Percentiles rank a stretch among this genome's conserved stretches.
These are phyloP conservation scores for Grallaria varia DNA, from an alignment of 2,113 vertebrate species.

Conservation along the genomic window DNA sequence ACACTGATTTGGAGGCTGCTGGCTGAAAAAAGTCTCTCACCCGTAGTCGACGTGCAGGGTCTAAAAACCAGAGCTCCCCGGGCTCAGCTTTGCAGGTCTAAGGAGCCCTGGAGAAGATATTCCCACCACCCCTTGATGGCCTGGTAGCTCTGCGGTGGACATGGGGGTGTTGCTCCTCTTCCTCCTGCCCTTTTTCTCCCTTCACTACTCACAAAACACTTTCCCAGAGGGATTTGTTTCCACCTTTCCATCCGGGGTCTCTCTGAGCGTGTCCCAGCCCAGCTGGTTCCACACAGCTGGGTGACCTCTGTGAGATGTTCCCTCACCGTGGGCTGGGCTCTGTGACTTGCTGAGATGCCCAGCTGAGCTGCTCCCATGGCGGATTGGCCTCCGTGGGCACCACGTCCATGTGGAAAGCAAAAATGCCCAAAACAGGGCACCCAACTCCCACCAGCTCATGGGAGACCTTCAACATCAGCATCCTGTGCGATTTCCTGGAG, in stretches of 20 bases:
- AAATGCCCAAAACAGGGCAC: too few relatives aligned
- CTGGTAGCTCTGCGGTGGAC: background rate
- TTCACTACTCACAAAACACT: accelerated
- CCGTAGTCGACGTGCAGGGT: background rate
- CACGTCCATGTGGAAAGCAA: accelerated
- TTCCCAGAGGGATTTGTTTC: background rate
- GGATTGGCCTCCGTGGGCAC: background rate
- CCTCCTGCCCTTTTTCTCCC: background rate
- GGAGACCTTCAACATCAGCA: accelerated
- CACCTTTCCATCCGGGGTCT: background rate
- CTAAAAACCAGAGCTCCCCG: background rate
- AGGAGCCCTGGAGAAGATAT: background rate
- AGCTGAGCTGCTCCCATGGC: background rate
- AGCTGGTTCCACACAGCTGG: background rate
- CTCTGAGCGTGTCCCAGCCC: background rate
- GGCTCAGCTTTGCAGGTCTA: background rate
- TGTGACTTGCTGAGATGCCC: accelerated
- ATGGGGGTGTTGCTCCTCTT: background rate
- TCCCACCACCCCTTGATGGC: background rate
- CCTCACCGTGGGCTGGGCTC: too few relatives aligned
- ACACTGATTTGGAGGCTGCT: background rate
- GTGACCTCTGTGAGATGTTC: background rate
- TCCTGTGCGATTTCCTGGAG: background rate
- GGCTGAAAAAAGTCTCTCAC: background rate
- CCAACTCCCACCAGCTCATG: background rate